Evolutionary conservation across 1,140 invertebrate species (phyloP), one percentile per base, ranked within the genome.

Genomic region (Sitophilus oryzae): DNA sequence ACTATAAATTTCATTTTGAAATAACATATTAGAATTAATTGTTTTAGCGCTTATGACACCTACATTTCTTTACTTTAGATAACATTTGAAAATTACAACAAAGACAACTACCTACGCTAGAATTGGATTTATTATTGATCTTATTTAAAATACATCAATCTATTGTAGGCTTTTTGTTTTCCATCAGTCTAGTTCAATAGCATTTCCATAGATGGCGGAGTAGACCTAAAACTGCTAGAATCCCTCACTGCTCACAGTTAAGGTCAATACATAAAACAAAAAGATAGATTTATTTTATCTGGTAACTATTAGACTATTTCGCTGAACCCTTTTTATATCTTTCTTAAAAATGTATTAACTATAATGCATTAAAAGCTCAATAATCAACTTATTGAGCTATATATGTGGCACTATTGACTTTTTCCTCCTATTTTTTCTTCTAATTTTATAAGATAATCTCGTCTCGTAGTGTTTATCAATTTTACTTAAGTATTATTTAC

Each of bases 21-120:
- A 38, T 44, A 37, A n/a, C n/a, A n/a, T 55, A 35, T 54, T 42
- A 21, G 36, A 48, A 15, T 48, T 35, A 20, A 45, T 30, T 11
- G 25, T 30, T 30, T 30, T 5, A 30, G 25, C 25, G 25, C 11
- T 30, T 30, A 30, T 30, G 11, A 6, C 5, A 5, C 5, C 11
- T 30, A 30, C 5, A 11, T 30, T 30, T 30, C n/a, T n/a, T n/a
- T 30, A 30, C 11, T 30, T 30, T 30, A 30, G 11, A 30, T 30
- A 6, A 30, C 11, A 11, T 30, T 30, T 6, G 5, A 6, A 30
- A 30, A 30, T 11, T 30, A 30, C 11, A 30, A n/a, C n/a, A n/a
- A n/a, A n/a, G n/a, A n/a, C n/a, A n/a, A n/a, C n/a, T n/a, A n/a
- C n/a, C n/a, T n/a, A n/a, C n/a, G n/a, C n/a, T n/a, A n/a, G n/a